Percentiles rank a stretch among this genome's conserved stretches.
Evolutionary conservation across 2,797 vertebrate species (phyloP).

Genomic region (Perodicticus potto): DNA sequence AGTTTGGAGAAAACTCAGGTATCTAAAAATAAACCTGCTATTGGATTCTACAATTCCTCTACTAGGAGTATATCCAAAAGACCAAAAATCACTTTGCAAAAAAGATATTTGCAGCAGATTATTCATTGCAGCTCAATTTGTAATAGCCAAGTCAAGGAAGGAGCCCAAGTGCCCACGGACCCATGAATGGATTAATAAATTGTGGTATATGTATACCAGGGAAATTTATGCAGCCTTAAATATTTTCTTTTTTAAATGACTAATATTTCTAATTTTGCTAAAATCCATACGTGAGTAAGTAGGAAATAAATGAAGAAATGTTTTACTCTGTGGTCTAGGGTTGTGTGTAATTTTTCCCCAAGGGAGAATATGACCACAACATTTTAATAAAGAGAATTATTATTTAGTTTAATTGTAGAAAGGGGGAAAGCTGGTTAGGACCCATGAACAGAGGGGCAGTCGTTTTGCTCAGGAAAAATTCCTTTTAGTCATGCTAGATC

Average conservation of each 20-base stretch:
- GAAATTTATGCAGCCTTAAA: too few relatives aligned
- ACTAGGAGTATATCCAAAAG: too few relatives aligned
- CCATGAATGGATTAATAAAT: too few relatives aligned
- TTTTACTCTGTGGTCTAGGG: not conserved
- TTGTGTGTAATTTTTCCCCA: not conserved
- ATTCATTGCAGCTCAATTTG: too few relatives aligned
- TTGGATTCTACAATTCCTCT: too few relatives aligned
- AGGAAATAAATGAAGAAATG: not conserved
- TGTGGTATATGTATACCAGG: too few relatives aligned
- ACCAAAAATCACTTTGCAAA: too few relatives aligned
- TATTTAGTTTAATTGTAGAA: not conserved
- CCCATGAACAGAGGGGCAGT: not conserved
- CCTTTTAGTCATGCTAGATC: not conserved
- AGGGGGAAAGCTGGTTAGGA: accelerated
- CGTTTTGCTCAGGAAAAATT: not conserved
- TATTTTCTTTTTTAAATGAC: not conserved
- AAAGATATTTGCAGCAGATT: too few relatives aligned
- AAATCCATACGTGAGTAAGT: not conserved
- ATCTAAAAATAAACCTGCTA: too few relatives aligned
- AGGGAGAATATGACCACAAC: not conserved
- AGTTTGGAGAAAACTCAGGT: too few relatives aligned
- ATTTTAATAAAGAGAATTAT: not conserved
- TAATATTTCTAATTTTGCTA: not conserved
- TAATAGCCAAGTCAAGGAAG: too few relatives aligned
- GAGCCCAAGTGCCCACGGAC: too few relatives aligned